These are phyloP conservation scores for Meandrina meandrites DNA, from an alignment of 92 coral and sea anemone species.

Conservation along the genomic window DNA sequence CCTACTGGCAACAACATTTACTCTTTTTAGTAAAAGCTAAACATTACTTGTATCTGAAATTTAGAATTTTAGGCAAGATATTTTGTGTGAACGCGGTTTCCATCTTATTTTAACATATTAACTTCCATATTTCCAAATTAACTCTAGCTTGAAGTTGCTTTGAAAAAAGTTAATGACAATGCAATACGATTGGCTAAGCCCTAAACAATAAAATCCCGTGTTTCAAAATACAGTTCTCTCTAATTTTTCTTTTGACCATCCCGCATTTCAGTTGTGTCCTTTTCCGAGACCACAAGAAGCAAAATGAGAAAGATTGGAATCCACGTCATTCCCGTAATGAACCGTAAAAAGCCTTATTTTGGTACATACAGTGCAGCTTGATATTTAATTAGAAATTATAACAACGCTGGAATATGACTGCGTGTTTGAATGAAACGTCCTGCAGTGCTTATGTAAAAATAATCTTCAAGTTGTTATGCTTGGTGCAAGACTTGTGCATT, in stretches of 20 bases:
- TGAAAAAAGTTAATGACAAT: not conserved
- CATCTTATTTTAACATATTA: not conserved
- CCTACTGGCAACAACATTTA: no score
- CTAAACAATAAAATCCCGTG: not conserved
- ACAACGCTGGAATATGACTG: not conserved
- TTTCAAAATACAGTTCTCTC: not conserved
- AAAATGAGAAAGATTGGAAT: no score
- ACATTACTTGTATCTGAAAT: no score
- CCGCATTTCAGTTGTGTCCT: no score
- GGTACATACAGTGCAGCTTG: not conserved
- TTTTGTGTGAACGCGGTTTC: no score
- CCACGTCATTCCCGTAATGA: not conserved
- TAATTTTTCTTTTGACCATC: no score
- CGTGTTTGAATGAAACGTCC: not conserved
- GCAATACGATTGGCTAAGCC: not conserved
- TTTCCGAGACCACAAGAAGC: no score
- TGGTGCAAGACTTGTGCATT: not conserved
- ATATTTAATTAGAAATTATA: not conserved
- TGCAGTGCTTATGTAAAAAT: not conserved
- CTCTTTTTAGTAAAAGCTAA: no score
- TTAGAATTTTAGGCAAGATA: no score
- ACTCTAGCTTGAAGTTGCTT: not conserved
- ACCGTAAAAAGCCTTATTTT: not conserved
- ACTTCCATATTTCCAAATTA: not conserved
- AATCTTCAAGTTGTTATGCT: not conserved